phyloP scores from a whole-genome alignment of 2,888 invertebrate species.

The Pyrochroa serraticornis region DNA sequence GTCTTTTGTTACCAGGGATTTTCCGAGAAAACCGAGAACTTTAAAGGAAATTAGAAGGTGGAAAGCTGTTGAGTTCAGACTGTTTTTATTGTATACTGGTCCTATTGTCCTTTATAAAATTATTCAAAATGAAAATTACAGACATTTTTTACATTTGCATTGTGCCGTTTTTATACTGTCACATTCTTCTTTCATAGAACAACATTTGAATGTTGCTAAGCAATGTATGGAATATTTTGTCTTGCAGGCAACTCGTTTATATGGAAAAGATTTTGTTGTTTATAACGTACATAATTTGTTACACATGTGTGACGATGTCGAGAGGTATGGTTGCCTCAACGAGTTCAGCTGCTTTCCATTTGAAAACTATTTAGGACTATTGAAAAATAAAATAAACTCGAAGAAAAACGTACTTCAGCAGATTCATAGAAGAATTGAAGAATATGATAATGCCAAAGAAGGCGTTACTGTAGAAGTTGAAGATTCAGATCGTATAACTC shows the following conservation, averaged over 20 bases:
- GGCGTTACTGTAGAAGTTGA: too few species aligned
- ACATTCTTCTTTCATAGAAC: too few species aligned
- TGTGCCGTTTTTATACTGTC: conserved; percentile 7
- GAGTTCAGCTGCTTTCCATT: conserved; percentile 33
- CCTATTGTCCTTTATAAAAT: conserved; percentile 32
- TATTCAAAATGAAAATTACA: conserved; percentile 4
- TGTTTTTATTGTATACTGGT: conserved; percentile 37
- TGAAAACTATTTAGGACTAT: conserved; percentile 28
- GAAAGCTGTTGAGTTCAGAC: conserved; percentile 38
- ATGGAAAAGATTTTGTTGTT: conserved; percentile 15
- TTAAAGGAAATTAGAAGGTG: conserved; percentile 31
- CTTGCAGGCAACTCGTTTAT: conserved; percentile 1
- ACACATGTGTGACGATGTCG: conserved; percentile 29
- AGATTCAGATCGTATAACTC: too few species aligned
- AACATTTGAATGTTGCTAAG: too few species aligned
- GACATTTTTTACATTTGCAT: conserved; percentile 15
- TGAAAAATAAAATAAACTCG: too few species aligned
- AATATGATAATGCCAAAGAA: too few species aligned
- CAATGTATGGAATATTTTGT: background rate
- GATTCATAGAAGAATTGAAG: too few species aligned
- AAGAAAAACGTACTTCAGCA: too few species aligned
- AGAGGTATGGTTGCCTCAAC: conserved; percentile 30
- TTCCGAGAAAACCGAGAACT: conserved; percentile 29
- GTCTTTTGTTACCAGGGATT: too few species aligned
- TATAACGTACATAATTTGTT: conserved; percentile 34